These are phyloP conservation scores for Puntigrus tetrazona DNA, from an alignment of 2,113 vertebrate genomes.

Conservation along the genomic window DNA sequence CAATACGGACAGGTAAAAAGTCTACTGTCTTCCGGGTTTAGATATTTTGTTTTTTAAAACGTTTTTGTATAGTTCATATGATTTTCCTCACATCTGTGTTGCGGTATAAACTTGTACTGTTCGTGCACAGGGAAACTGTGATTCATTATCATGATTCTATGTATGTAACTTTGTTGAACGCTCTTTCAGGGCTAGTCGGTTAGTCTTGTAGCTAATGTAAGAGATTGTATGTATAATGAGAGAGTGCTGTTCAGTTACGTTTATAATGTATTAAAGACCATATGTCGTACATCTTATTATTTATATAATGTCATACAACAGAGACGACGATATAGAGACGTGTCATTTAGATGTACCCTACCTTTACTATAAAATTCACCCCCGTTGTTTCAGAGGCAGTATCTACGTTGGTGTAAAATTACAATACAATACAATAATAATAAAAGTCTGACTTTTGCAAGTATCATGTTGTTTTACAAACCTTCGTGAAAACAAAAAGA, in stretches of 20 bases:
- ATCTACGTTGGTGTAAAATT: neutral
- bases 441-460: neutral
- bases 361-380: neutral
- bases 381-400: neutral
- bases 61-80: neutral
- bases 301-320: neutral
- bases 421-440: neutral
- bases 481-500: neutral
- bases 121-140: neutral
- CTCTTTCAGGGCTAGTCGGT: neutral
- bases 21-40: constrained; percentile 29
- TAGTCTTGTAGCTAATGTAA: constrained; percentile 6
- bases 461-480: neutral
- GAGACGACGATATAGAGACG: neutral
- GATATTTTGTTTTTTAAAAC: neutral
- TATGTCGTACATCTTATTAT: neutral
- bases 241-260: neutral
- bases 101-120: neutral
- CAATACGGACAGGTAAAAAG: constrained; percentile 85
- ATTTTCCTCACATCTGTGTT: neutral
- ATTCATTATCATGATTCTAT: neutral
- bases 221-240: neutral
- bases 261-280: neutral
- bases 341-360: neutral
- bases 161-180: neutral